Evolutionary conservation across 2,113 vertebrate species (phyloP).

Genomic region (Barbus barbus): DNA sequence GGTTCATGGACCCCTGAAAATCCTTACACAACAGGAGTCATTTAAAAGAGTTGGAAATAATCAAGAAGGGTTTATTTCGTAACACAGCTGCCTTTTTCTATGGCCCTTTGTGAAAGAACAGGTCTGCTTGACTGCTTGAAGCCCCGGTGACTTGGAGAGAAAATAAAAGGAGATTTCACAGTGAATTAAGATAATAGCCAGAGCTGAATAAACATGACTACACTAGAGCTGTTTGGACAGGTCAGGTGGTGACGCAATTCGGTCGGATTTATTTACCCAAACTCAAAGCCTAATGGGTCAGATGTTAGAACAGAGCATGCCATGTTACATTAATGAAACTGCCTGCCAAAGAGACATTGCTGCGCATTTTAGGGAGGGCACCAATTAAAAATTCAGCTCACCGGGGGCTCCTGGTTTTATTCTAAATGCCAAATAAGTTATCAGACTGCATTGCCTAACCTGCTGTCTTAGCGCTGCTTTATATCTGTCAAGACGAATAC

Average conservation of each 20-base stretch:
- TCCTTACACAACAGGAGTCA: background rate
- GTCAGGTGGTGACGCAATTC: background rate
- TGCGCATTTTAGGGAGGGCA: background rate
- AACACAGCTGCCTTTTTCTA: slow-evolving; percentile 36
- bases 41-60: background rate
- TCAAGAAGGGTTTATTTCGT: background rate
- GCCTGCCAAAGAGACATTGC: slow-evolving; percentile 13
- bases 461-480: background rate
- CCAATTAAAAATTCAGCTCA: background rate
- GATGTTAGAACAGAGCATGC: slow-evolving; percentile 13
- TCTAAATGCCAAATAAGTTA: background rate
- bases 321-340: slow-evolving; percentile 25
- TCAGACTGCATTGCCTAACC: background rate
- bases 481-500: background rate
- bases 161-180: slow-evolving; percentile 22
- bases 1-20: background rate
- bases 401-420: background rate
- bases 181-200: slow-evolving; percentile 39
- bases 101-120: background rate
- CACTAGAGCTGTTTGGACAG: background rate
- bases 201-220: slow-evolving; percentile 31
- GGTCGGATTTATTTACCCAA: slow-evolving; percentile 6
- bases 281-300: slow-evolving; percentile 6
- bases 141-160: background rate
- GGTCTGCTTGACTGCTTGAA: slow-evolving; percentile 12